These are phyloP conservation scores for Lepidotrigona ventralis DNA, from an alignment of 1,140 invertebrate genomes.

Conservation along the genomic window DNA sequence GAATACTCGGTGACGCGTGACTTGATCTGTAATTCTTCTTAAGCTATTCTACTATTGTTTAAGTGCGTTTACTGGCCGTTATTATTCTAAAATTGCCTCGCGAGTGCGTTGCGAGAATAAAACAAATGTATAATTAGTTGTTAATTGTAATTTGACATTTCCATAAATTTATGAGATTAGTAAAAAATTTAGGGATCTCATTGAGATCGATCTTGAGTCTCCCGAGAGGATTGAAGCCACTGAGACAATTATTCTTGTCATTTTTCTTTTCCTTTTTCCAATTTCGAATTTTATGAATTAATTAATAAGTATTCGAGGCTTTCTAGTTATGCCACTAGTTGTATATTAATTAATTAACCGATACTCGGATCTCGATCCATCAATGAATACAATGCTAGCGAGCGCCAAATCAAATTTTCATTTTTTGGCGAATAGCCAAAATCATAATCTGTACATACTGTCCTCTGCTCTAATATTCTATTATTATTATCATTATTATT, in stretches of 20 bases:
- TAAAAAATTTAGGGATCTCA: background rate
- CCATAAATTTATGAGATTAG: background rate
- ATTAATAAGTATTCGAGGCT: conserved; percentile 1
- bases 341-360: conserved; percentile 35
- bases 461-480: conserved; percentile 8
- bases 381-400: conserved; percentile 67
- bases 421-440: conserved; percentile 53
- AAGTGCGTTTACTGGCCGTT: background rate
- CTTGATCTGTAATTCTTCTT: conserved; percentile 18
- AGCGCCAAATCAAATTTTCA: conserved; percentile 68
- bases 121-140: background rate
- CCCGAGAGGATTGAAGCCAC: too few relatives aligned
- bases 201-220: background rate
- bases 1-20: conserved; percentile 6
- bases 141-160: background rate
- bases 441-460: conserved; percentile 50
- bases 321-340: conserved; percentile 17
- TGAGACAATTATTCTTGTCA: background rate
- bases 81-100: background rate
- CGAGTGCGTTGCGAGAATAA: background rate
- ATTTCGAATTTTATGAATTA: background rate
- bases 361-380: conserved; percentile 38
- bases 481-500: conserved; percentile 2
- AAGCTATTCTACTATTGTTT: background rate
- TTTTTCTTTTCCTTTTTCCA: background rate